Conservation (phyloP, 2,888 invertebrate genomes). For the Melanargia galathea region DNA sequence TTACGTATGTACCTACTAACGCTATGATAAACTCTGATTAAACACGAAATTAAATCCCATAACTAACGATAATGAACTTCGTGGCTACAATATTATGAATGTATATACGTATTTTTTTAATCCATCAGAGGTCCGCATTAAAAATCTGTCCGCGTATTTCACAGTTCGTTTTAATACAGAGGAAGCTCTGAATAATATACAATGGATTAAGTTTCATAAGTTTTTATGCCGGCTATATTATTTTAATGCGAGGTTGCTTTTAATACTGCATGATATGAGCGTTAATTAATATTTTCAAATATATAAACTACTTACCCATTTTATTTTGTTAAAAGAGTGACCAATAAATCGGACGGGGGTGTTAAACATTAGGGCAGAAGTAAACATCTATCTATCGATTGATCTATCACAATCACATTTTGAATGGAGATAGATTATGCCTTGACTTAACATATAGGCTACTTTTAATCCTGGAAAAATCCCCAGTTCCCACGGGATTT, state of each 20-base stretch:
- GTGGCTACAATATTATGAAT: neutral
- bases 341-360: no score
- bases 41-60: neutral
- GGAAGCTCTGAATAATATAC: neutral
- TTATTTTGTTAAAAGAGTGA: no score
- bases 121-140: neutral
- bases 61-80: neutral
- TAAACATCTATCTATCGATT: no score
- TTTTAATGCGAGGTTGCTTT: neutral
- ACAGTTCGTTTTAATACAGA: conserved; percentile 1
- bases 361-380: no score
- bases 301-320: no score
- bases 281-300: no score
- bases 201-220: conserved; percentile 2
- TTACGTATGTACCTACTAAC: no score
- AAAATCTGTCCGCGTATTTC: conserved; percentile 1
- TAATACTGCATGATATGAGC: neutral
- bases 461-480: no score
- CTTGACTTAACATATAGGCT: no score
- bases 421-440: no score
- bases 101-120: neutral
- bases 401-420: no score
- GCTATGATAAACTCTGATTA: neutral
- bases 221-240: neutral
- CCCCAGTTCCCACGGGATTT: no score